Evolutionary conservation across 2,888 invertebrate genomes (phyloP).

Genomic region (Pycnomerus fuliginosus): DNA sequence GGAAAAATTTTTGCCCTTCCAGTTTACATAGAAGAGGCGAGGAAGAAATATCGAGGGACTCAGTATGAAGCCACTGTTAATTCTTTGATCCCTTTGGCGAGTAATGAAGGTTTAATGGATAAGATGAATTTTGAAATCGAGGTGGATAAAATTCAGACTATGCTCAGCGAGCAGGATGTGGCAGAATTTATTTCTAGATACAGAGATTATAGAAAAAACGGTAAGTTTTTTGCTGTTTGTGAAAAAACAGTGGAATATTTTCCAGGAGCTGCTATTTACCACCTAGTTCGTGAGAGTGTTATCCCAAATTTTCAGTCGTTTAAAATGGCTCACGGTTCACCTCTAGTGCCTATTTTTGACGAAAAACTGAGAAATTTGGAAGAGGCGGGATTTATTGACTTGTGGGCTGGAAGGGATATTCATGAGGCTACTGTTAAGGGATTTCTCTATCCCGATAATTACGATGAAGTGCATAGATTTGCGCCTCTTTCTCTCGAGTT

Average conservation of each 20-base stretch:
- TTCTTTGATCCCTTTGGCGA: conserved; percentile 1
- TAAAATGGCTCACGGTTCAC: conserved; percentile 18
- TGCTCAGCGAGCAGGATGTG: conserved; percentile 14
- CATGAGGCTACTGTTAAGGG: conserved; percentile 20
- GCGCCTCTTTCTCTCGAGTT: conserved; percentile 1
- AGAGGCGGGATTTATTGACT: conserved; percentile 22
- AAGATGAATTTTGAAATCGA: conserved; percentile 4
- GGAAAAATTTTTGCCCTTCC: conserved; percentile 19
- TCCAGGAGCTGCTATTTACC: conserved; percentile 11
- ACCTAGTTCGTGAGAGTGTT: conserved; percentile 22
- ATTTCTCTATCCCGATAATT: conserved; percentile 11
- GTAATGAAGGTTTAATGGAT: conserved; percentile 10
- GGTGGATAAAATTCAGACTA: conserved; percentile 1
- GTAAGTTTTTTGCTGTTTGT: not conserved
- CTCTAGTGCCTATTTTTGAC: conserved; percentile 18
- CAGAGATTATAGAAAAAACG: conserved; percentile 9
- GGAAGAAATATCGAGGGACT: conserved; percentile 24
- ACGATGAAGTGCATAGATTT: not conserved
- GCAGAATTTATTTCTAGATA: conserved; percentile 12
- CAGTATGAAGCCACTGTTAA: conserved; percentile 12
- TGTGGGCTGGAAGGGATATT: conserved; percentile 18
- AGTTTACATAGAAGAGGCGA: conserved; percentile 19
- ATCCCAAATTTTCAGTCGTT: conserved; percentile 21
- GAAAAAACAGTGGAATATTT: not conserved
- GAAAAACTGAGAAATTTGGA: conserved; percentile 13